Evolutionary conservation across 2,797 vertebrate species (phyloP).

Genomic region (Sciaenops ocellatus): DNA sequence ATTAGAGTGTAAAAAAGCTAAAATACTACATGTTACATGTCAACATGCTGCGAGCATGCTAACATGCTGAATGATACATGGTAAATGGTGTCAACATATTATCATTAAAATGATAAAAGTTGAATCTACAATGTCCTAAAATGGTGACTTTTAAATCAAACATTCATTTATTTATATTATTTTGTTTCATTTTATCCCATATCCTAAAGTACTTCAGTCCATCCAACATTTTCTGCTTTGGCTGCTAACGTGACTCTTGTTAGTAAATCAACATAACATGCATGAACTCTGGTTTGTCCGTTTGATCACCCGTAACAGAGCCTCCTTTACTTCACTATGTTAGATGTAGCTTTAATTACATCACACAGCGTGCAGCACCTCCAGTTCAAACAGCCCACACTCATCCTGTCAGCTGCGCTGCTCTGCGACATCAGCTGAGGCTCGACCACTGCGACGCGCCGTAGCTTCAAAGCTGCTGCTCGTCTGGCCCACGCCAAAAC

Average conservation of each 20-base stretch:
- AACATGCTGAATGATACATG: background rate
- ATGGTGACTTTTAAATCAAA: background rate
- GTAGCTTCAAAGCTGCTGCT: constrained; percentile 88
- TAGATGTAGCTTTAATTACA: constrained; percentile 40
- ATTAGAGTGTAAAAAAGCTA: too few relatives aligned
- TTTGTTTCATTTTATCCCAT: background rate
- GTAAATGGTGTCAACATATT: background rate
- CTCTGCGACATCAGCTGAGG: constrained; percentile 44
- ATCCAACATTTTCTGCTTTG: background rate
- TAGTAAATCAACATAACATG: background rate
- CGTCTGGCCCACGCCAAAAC: constrained; percentile 90
- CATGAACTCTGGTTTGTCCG: background rate
- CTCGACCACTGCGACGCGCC: constrained; percentile 32
- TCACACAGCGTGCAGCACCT: constrained; percentile 47
- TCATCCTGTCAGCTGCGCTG: constrained; percentile 41
- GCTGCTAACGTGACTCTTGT: background rate
- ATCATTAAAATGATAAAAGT: background rate
- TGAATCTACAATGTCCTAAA: background rate
- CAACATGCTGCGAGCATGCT: background rate
- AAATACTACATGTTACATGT: background rate
- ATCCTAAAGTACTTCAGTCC: too few relatives aligned
- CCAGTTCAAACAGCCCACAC: constrained; percentile 34
- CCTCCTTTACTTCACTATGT: background rate
- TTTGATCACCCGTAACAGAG: background rate
- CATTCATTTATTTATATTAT: background rate